phyloP scores from a whole-genome alignment of 2,113 vertebrate genomes.

The Brachirus orientalis region DNA sequence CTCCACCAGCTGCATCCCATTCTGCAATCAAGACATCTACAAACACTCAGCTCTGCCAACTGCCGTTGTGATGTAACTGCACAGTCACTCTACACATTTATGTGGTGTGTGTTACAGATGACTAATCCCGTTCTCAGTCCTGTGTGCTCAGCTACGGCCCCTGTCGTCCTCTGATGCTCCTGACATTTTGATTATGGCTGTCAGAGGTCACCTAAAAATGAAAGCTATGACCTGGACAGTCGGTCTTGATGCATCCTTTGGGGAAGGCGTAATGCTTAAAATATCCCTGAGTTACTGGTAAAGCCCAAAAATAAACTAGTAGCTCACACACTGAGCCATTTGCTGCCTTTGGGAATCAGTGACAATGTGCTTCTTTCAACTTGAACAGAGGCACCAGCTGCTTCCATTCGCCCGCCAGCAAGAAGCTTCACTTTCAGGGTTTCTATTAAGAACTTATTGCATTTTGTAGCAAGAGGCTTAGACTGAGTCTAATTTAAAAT shows the following conservation, averaged over 20 bases:
- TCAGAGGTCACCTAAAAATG: not conserved
- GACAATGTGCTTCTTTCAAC: not conserved
- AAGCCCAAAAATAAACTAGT: no score
- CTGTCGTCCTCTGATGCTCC: not conserved
- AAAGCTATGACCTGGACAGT: not conserved
- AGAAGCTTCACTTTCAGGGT: not conserved
- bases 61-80: not conserved
- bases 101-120: not conserved
- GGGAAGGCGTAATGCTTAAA: not conserved
- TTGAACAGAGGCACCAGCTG: not conserved
- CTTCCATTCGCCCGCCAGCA: conserved; percentile 2
- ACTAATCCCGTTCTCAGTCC: not conserved
- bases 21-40: not conserved
- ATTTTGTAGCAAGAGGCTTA: not conserved
- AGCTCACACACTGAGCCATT: not conserved
- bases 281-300: not conserved
- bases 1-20: not conserved
- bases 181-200: not conserved
- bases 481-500: conserved; percentile 40
- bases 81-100: not conserved
- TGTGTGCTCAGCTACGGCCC: not conserved
- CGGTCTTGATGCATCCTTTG: not conserved
- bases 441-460: not conserved
- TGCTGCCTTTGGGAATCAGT: not conserved
- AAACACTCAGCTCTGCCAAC: not conserved